Evolutionary conservation across 2,113 vertebrate species (phyloP).

Genomic region (Scomber japonicus): DNA sequence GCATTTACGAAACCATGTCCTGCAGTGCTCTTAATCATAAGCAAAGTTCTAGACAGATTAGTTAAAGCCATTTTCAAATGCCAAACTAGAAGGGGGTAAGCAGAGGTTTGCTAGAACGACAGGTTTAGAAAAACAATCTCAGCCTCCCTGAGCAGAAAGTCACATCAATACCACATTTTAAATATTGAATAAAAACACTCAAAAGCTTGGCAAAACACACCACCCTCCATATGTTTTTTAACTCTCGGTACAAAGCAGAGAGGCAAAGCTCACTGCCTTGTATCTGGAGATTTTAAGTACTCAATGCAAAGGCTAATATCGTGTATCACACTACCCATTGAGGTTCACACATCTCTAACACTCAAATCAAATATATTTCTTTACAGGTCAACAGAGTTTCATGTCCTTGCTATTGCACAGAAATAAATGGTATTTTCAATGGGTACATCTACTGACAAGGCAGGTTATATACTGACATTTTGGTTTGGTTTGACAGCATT

Average conservation of each 20-base stretch:
- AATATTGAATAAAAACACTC: slow-evolving; percentile 79
- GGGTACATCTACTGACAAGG: slow-evolving; percentile 65
- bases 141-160: slow-evolving; percentile 83
- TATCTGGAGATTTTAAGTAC: slow-evolving; percentile 49
- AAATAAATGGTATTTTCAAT: slow-evolving; percentile 49
- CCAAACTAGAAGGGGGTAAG: slow-evolving; percentile 51
- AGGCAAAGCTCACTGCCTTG: slow-evolving; percentile 29
- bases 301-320: slow-evolving; percentile 65
- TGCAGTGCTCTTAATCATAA: slow-evolving; percentile 47
- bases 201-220: slow-evolving; percentile 79
- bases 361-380: slow-evolving; percentile 62
- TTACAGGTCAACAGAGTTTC: slow-evolving; percentile 58
- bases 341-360: slow-evolving; percentile 63
- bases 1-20: slow-evolving; percentile 71
- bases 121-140: slow-evolving; percentile 73
- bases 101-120: slow-evolving; percentile 60
- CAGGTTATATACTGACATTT: slow-evolving; percentile 67
- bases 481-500: slow-evolving; percentile 75
- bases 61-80: slow-evolving; percentile 75
- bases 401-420: slow-evolving; percentile 75
- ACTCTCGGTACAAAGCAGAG: slow-evolving; percentile 37
- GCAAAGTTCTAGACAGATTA: slow-evolving; percentile 50
- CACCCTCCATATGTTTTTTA: slow-evolving; percentile 57
- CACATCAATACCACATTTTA: slow-evolving; percentile 78
- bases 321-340: slow-evolving; percentile 59